These are phyloP conservation scores for Sialis lutaria DNA, from an alignment of 2,888 invertebrate genomes.

Conservation along the genomic window DNA sequence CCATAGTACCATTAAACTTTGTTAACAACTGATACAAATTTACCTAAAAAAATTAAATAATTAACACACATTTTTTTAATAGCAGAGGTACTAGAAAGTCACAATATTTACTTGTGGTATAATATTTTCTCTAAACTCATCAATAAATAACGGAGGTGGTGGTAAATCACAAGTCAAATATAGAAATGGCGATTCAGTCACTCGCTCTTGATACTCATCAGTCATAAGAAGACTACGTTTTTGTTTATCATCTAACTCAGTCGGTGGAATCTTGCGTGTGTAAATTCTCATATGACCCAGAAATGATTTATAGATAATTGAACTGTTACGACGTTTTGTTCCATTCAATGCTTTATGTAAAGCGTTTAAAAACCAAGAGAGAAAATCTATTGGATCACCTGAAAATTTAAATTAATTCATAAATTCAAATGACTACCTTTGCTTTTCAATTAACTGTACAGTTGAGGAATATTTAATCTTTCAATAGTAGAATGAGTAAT, in stretches of 20 bases:
- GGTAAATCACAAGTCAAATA: constrained; percentile 96
- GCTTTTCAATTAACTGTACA: background rate
- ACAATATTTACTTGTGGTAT: constrained; percentile 68
- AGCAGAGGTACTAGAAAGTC: background rate
- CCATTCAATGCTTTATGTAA: constrained; percentile 89
- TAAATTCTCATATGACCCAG: constrained; percentile 80
- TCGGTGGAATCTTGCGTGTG: constrained; percentile 82
- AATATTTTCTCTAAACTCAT: constrained; percentile 95
- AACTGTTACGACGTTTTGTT: constrained; percentile 70
- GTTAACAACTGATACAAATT: constrained; percentile 84
- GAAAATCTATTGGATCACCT: constrained; percentile 95
- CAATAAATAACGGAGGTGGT: constrained; percentile 91
- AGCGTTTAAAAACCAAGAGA: constrained; percentile 97
- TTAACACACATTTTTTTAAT: background rate
- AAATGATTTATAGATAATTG: constrained; percentile 90
- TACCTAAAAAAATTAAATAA: constrained; percentile 35
- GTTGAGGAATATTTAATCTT: too few species aligned
- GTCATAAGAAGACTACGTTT: constrained; percentile 60
- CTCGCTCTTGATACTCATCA: constrained; percentile 74
- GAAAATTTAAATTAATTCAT: constrained; percentile 9
- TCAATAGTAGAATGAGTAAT: too few species aligned
- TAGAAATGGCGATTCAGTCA: constrained; percentile 83
- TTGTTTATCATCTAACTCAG: constrained; percentile 80
- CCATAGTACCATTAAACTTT: constrained; percentile 89
- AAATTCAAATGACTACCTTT: background rate